These are phyloP conservation scores for Drosophila neotestacea DNA, from an alignment of 2,888 invertebrate species.

Conservation along the genomic window DNA sequence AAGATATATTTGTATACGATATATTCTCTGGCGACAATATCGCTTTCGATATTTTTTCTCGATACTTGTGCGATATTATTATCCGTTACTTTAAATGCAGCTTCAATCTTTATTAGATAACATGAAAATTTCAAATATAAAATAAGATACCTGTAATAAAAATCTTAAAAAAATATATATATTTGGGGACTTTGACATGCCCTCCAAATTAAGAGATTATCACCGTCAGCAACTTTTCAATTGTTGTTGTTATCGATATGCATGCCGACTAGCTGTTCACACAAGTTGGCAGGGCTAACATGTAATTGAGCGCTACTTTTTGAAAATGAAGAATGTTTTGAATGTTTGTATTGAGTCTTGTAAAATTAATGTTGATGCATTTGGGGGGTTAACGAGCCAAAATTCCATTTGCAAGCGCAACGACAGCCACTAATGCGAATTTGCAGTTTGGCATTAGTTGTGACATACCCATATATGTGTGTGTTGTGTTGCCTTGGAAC, in stretches of 20 bases:
- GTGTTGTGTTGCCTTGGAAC: constrained; percentile 23
- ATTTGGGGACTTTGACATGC: neutral
- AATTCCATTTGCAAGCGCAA: constrained; percentile 6
- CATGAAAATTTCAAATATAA: too few relatives aligned
- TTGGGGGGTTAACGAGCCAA: neutral
- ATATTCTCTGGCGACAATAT: too few relatives aligned
- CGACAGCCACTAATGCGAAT: constrained; percentile 30
- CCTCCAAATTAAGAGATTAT: neutral
- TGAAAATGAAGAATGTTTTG: neutral
- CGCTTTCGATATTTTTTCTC: too few relatives aligned
- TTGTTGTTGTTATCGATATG: constrained; percentile 4
- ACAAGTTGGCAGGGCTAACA: constrained; percentile 31
- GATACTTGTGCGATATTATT: too few relatives aligned
- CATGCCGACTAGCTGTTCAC: neutral
- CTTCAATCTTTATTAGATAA: too few relatives aligned
- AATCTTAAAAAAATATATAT: too few relatives aligned
- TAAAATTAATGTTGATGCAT: neutral
- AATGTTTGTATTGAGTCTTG: neutral
- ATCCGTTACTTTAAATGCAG: too few relatives aligned
- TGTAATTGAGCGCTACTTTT: neutral
- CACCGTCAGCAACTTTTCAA: too few relatives aligned
- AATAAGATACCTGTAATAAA: too few relatives aligned
- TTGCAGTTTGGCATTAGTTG: constrained; percentile 34
- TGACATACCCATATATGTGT: constrained; percentile 21
- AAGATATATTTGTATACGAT: too few relatives aligned